A percentile compares a stretch with the other conserved stretches of the same genome.
Evolutionary conservation across 2,888 invertebrate species (phyloP).

Genomic region (Brenthis hecate): DNA sequence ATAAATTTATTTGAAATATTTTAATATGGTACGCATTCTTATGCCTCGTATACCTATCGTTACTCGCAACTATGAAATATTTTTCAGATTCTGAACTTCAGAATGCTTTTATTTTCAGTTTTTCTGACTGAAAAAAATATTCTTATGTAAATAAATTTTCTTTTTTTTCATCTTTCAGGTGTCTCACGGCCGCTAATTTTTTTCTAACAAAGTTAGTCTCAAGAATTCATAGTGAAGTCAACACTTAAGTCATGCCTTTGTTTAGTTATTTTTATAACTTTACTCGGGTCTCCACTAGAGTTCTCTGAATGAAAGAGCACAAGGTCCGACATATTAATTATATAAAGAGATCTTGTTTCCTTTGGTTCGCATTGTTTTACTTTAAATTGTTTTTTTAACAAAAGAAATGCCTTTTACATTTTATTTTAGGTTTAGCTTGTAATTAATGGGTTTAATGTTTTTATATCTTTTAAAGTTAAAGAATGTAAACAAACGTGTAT

Average conservation of each 20-base stretch:
- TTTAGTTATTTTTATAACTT: constrained; percentile 18
- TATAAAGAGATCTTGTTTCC: constrained; percentile 18
- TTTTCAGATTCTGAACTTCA: too few species aligned
- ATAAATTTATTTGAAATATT: too few species aligned
- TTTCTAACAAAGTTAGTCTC: constrained; percentile 1
- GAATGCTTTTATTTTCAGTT: too few species aligned
- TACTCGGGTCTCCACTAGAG: constrained; percentile 4
- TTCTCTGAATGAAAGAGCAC: constrained; percentile 3
- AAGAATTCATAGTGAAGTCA: constrained; percentile 2
- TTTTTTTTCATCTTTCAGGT: too few species aligned
- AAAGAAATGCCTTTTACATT: constrained; percentile 5
- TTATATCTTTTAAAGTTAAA: not conserved
- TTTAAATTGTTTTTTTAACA: constrained; percentile 1
- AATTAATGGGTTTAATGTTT: constrained; percentile 10
- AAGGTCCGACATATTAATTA: constrained; percentile 14
- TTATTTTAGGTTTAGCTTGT: not conserved
- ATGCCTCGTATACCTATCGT: too few species aligned
- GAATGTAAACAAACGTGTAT: not conserved
- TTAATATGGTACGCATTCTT: too few species aligned
- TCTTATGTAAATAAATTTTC: too few species aligned
- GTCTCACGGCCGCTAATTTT: too few species aligned
- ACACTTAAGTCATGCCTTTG: not conserved
- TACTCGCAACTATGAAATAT: too few species aligned
- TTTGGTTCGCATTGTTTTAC: constrained; percentile 3
- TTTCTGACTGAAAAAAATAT: too few species aligned